phyloP scores from a whole-genome alignment of 2,888 invertebrate genomes.

The Syrphus vitripennis region DNA sequence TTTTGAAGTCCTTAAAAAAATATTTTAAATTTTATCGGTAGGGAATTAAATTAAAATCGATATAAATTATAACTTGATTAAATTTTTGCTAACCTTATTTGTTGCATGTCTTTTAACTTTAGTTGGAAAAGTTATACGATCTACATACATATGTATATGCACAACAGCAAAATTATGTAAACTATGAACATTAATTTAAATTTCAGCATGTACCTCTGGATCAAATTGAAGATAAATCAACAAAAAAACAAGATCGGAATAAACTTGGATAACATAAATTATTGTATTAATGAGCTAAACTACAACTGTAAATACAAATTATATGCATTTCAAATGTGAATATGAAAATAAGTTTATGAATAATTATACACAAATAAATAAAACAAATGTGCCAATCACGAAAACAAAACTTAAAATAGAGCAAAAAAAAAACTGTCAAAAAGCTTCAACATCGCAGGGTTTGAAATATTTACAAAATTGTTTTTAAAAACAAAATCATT shows the following conservation, averaged over 20 bases:
- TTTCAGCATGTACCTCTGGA: background rate
- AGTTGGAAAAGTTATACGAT: background rate
- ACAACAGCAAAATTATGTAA: background rate
- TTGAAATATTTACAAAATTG: conserved; percentile 51
- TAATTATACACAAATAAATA: conserved; percentile 28
- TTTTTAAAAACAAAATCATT: background rate
- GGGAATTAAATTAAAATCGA: background rate
- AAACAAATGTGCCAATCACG: conserved; percentile 66
- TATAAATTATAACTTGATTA: background rate
- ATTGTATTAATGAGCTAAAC: background rate
- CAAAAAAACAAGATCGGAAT: background rate
- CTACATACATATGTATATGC: background rate
- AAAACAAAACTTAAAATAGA: conserved; percentile 23
- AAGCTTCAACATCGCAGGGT: conserved; percentile 66
- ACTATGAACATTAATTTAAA: background rate
- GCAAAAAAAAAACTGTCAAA: conserved; percentile 45
- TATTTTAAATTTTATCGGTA: background rate
- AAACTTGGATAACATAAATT: background rate
- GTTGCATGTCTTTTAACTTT: background rate
- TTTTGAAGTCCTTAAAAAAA: no score
- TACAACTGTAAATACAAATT: conserved; percentile 5
- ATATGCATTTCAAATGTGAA: conserved; percentile 8
- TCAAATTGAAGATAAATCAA: background rate
- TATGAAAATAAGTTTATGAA: background rate
- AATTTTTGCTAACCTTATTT: no score